Percentiles rank a stretch among this genome's conserved stretches.
These are phyloP conservation scores for Lithophane ornitopus DNA, from an alignment of 2,888 invertebrate genomes.

Conservation along the genomic window DNA sequence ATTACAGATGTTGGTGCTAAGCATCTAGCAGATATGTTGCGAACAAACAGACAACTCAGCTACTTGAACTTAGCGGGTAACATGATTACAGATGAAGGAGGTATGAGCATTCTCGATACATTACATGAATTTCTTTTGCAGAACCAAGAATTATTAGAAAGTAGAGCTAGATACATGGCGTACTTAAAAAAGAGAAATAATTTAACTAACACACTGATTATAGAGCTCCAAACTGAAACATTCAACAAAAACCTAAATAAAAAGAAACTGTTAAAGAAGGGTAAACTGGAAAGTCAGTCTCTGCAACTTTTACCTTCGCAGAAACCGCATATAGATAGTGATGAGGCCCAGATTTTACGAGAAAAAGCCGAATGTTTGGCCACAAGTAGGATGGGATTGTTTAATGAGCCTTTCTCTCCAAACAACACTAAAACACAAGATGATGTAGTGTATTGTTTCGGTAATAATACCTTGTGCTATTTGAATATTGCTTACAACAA, in stretches of 20 bases:
- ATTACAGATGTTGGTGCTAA: conserved; percentile 78
- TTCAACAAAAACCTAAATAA: background rate
- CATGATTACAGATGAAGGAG: conserved; percentile 76
- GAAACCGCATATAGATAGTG: background rate
- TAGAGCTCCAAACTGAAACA: background rate
- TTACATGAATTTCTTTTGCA: conserved; percentile 60
- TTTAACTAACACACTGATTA: background rate
- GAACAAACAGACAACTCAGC: conserved; percentile 74
- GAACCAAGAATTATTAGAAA: background rate
- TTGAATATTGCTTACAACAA: conserved; percentile 81
- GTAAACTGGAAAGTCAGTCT: background rate
- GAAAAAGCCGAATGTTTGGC: conserved; percentile 72
- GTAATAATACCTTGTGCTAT: conserved; percentile 76
- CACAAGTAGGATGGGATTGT: conserved; percentile 67
- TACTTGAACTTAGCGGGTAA: conserved; percentile 81
- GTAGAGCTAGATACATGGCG: background rate
- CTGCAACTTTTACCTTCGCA: background rate
- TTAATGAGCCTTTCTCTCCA: conserved; percentile 72
- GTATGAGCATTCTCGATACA: conserved; percentile 64
- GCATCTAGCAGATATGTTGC: conserved; percentile 71
- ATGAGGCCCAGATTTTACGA: conserved; percentile 25
- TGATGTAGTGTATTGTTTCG: conserved; percentile 68
- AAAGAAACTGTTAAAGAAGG: accelerated
- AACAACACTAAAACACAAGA: conserved; percentile 65
- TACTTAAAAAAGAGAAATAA: conserved; percentile 3